Evolutionary conservation across 2,113 vertebrate species (phyloP), one percentile per base, ranked within the genome.

Genomic region (Pholis gunnellus): DNA sequence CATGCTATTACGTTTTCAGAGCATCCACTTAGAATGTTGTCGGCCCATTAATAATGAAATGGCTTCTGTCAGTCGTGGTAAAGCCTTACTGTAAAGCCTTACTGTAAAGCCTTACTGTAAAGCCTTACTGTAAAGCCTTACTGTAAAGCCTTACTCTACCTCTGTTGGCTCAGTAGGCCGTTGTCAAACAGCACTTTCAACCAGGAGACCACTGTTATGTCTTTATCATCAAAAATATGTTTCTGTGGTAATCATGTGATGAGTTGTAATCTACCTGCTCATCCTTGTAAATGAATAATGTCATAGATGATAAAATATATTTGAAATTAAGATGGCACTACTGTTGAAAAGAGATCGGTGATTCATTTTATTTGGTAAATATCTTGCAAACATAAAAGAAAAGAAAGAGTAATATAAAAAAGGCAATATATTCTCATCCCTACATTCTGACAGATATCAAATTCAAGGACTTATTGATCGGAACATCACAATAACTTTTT

Each of bases 401-500:
- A 22, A 52, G 50, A 52, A 46, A 46, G 50, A 52, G 63, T 8
- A 50, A 54, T 29, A 42, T 13, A 52, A 71, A 65, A 42, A 67
- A 44, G 9, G 6, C 63, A 66, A 76, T 56, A 56, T 76, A 66
- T 56, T 65, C 46, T 67, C 22, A 67, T 66, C 34, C 34, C 9
- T 18, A 22, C 48, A 42, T 67, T 76, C 52, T 59, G n/a, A 52
- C 29, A 60, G 36, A 66, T 74, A 20, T 75, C 2, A 61, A 52
- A 75, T 60, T 61, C 18, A 74, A 18, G 40, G 31, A 40, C n/a
- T 52, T 61, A 78, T 77, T 1, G 79, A 85, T 85, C 40, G 22
- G 27, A 56, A 74, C 82, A 77, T 54, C 64, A 83, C 65, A 67
- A 77, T 67, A 69, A 66, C 68, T 60, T 66, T 66, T 25, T 52